phyloP scores from a whole-genome alignment of 2,797 vertebrate species.

The Adelosebastes latens region DNA sequence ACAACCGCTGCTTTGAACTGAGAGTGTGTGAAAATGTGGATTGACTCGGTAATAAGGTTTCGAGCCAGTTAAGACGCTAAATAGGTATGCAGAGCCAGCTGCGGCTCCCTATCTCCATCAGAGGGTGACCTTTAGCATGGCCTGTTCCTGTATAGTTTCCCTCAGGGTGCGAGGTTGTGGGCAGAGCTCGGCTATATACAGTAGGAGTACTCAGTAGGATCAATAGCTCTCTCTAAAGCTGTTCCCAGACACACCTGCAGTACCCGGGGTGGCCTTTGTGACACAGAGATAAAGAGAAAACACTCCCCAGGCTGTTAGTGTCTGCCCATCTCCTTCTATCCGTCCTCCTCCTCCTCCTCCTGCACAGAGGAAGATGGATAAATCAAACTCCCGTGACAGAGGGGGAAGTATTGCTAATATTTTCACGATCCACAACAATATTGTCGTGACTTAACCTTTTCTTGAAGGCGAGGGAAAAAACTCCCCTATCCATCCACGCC shows the following conservation, averaged over 20 bases:
- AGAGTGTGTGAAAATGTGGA: slow-evolving; percentile 14
- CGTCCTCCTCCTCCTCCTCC: slow-evolving; percentile 1
- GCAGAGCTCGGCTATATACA: slow-evolving; percentile 69
- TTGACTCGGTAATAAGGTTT: slow-evolving; percentile 47
- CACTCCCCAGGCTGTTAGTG: slow-evolving; percentile 70
- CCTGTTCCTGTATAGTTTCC: slow-evolving; percentile 66
- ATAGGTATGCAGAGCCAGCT: slow-evolving; percentile 53
- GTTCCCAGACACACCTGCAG: slow-evolving; percentile 75
- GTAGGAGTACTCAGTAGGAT: slow-evolving; percentile 72
- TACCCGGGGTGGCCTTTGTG: slow-evolving; percentile 76
- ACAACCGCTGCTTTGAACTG: slow-evolving; percentile 22
- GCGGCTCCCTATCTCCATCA: slow-evolving; percentile 54
- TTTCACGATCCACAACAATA: slow-evolving; percentile 78
- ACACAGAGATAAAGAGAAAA: slow-evolving; percentile 79
- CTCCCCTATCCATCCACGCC: slow-evolving; percentile 56
- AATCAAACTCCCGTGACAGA: slow-evolving; percentile 66
- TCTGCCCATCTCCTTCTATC: slow-evolving; percentile 56
- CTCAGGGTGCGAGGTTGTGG: slow-evolving; percentile 68
- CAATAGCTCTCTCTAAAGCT: slow-evolving; percentile 74
- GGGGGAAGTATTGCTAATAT: slow-evolving; percentile 73
- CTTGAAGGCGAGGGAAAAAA: slow-evolving; percentile 51
- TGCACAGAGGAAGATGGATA: slow-evolving; percentile 70
- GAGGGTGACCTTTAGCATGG: slow-evolving; percentile 68
- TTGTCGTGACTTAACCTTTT: slow-evolving; percentile 84
- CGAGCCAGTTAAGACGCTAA: slow-evolving; percentile 46